phyloP scores from a whole-genome alignment of 2,888 invertebrate species.

The Glaucopsyche alexis region DNA sequence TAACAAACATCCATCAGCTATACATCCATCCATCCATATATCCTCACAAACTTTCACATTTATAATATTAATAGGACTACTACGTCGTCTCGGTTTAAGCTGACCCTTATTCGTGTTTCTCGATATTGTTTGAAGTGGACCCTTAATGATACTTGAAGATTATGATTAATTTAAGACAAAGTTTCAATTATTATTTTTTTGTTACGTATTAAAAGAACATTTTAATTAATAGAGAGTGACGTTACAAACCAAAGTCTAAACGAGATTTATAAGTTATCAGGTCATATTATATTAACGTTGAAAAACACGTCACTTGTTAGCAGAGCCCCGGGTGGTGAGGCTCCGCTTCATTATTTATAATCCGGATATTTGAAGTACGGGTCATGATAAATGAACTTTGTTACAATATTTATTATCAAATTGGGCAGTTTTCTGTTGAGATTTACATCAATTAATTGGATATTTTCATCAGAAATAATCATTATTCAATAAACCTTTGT shows the following conservation, averaged over 20 bases:
- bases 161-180: not conserved
- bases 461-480: not conserved
- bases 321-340: not conserved
- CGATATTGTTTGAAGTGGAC: not conserved
- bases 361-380: conserved; percentile 22
- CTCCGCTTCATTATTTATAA: conserved; percentile 6
- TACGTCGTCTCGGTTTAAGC: not conserved
- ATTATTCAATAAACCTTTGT: not conserved
- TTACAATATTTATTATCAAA: not conserved
- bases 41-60: too few relatives aligned
- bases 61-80: too few relatives aligned
- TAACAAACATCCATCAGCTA: too few relatives aligned
- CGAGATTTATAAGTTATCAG: not conserved
- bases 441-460: conserved; percentile 24
- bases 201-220: too few relatives aligned
- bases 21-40: too few relatives aligned
- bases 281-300: not conserved
- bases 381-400: not conserved
- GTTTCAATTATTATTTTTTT: too few relatives aligned
- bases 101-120: not conserved
- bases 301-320: conserved; percentile 7
- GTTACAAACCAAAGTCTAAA: not conserved
- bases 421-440: not conserved
- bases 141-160: not conserved
- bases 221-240: too few relatives aligned